Percentiles rank a stretch among this genome's conserved stretches.
phyloP scores from a whole-genome alignment of 1,140 invertebrate genomes.

The Cecropterus lyciades region DNA sequence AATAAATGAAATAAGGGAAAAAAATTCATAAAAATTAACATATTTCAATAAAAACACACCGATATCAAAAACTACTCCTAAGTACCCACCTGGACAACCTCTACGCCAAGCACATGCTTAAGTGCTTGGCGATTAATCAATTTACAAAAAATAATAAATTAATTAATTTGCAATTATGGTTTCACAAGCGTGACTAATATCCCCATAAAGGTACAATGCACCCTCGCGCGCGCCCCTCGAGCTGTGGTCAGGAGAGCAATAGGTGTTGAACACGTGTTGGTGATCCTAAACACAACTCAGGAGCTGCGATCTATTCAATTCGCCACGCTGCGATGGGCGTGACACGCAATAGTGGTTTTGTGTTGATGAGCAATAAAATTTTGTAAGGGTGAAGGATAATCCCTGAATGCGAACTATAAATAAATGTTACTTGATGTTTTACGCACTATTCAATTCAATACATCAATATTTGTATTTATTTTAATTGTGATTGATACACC shows the following conservation, averaged over 20 bases:
- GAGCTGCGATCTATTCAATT: constrained; percentile 67
- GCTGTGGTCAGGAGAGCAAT: constrained; percentile 55
- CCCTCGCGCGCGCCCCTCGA: constrained; percentile 52
- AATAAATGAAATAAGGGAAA: too few relatives aligned
- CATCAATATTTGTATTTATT: too few relatives aligned
- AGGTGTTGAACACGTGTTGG: constrained; percentile 80
- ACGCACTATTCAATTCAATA: background rate
- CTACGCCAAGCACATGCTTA: too few relatives aligned
- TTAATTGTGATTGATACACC: too few relatives aligned
- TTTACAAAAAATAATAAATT: constrained; percentile 18
- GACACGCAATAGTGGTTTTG: constrained; percentile 62
- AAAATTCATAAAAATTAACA: too few relatives aligned
- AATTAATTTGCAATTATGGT: constrained; percentile 28
- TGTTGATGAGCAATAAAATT: constrained; percentile 57
- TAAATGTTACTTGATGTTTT: constrained; percentile 21
- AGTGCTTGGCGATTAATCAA: too few relatives aligned
- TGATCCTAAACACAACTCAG: constrained; percentile 63
- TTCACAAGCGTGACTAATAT: constrained; percentile 64
- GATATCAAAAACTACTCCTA: too few relatives aligned
- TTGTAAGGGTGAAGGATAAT: constrained; percentile 37
- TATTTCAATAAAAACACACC: too few relatives aligned
- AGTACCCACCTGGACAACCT: too few relatives aligned
- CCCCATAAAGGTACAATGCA: constrained; percentile 60
- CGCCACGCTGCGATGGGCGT: constrained; percentile 57
- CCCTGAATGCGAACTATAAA: constrained; percentile 18